A percentile compares a stretch with the other conserved stretches of the same genome.
Evolutionary conservation across 2,113 vertebrate genomes (phyloP).

Genomic region (Actinemys pallida): DNA sequence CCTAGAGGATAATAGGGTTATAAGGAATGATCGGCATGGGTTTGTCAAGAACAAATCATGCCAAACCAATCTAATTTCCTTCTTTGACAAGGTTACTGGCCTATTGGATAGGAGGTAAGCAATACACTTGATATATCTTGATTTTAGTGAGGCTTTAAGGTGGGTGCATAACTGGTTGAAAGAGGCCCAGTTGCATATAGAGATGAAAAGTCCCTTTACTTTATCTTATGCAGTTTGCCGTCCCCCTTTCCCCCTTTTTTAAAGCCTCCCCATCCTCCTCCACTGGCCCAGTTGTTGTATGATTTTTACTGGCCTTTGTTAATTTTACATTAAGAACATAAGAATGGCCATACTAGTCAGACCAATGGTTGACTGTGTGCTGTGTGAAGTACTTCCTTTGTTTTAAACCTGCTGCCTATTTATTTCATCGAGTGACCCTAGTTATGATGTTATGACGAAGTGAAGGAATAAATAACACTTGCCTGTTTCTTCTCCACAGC

Average conservation of each 20-base stretch:
- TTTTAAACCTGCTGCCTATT: neutral
- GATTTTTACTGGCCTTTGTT: neutral
- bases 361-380: neutral
- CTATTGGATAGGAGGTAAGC: neutral
- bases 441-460: neutral
- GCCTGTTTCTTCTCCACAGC: neutral
- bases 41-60: neutral
- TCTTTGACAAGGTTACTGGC: neutral
- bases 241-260: neutral
- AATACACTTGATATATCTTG: neutral
- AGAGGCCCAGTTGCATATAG: neutral
- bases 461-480: neutral
- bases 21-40: neutral
- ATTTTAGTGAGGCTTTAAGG: neutral
- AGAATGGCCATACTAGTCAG: neutral
- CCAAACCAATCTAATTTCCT: neutral
- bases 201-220: neutral
- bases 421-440: neutral
- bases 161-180: neutral
- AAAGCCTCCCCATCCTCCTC: neutral
- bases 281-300: neutral
- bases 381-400: neutral
- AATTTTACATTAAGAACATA: neutral
- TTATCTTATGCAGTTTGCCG: accelerated
- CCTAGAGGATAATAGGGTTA: neutral